Evolutionary conservation across 2,113 vertebrate genomes (phyloP).

Genomic region (Petroica traversi): DNA sequence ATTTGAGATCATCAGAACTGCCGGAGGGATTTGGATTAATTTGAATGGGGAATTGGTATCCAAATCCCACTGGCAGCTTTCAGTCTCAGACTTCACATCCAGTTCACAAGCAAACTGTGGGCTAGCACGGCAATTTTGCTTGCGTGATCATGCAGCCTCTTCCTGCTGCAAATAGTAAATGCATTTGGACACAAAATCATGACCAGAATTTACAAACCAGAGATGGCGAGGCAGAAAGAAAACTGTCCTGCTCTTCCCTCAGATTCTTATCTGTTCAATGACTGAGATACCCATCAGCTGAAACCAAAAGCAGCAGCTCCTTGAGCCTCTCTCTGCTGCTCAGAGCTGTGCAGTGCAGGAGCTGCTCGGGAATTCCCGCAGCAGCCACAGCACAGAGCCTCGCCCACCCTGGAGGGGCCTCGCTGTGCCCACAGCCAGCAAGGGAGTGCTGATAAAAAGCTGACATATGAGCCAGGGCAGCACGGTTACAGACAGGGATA

Average conservation of each 20-base stretch:
- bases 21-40: slow-evolving; percentile 31
- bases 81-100: neutral
- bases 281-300: neutral
- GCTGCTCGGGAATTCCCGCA: neutral
- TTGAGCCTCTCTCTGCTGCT: accelerated
- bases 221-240: accelerated
- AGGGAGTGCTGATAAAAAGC: neutral
- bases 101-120: neutral
- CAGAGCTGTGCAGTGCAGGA: neutral
- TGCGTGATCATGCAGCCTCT: neutral
- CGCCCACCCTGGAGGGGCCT: neutral
- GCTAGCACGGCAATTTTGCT: neutral
- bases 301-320: neutral
- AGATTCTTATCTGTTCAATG: neutral
- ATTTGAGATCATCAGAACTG: neutral
- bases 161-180: neutral
- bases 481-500: accelerated
- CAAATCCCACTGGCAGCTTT: neutral
- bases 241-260: neutral
- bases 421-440: neutral
- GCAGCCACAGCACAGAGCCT: neutral
- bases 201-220: neutral
- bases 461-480: neutral
- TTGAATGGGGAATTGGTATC: slow-evolving; percentile 18
- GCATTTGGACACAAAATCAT: neutral